These are phyloP conservation scores for Hedya salicella DNA, from an alignment of 2,888 invertebrate genomes.

Conservation along the genomic window DNA sequence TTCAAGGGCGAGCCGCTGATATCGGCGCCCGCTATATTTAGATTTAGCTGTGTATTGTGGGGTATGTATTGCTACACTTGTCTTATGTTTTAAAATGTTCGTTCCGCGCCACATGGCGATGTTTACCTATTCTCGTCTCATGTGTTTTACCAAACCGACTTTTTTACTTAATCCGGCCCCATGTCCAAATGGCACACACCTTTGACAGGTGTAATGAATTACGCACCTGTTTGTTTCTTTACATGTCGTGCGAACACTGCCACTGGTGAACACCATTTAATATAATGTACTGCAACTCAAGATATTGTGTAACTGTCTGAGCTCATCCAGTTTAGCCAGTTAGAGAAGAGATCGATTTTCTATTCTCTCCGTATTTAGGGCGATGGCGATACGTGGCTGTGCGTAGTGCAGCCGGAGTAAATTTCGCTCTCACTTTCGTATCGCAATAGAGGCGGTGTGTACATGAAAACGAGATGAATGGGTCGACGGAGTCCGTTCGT, in stretches of 20 bases:
- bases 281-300: background rate
- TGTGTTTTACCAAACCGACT: background rate
- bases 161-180: background rate
- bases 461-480: constrained; percentile 85
- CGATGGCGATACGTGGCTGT: constrained; percentile 67
- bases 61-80: constrained; percentile 67
- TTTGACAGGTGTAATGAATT: constrained; percentile 36
- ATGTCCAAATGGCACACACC: background rate
- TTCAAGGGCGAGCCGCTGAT: constrained; percentile 85
- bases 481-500: constrained; percentile 78
- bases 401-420: constrained; percentile 78
- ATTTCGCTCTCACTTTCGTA: constrained; percentile 84
- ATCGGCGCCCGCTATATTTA: constrained; percentile 85
- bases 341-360: constrained; percentile 60
- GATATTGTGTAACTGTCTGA: background rate
- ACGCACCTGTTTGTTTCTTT: constrained; percentile 13
- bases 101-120: background rate
- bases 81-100: constrained; percentile 45
- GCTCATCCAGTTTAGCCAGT: constrained; percentile 38
- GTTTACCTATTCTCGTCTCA: background rate
- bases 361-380: constrained; percentile 73
- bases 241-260: constrained; percentile 4
- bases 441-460: constrained; percentile 77
- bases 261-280: background rate
- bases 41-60: constrained; percentile 81